Conservation (phyloP, 35 echinoderm and acorn worm genomes). For the Acanthaster planci region DNA sequence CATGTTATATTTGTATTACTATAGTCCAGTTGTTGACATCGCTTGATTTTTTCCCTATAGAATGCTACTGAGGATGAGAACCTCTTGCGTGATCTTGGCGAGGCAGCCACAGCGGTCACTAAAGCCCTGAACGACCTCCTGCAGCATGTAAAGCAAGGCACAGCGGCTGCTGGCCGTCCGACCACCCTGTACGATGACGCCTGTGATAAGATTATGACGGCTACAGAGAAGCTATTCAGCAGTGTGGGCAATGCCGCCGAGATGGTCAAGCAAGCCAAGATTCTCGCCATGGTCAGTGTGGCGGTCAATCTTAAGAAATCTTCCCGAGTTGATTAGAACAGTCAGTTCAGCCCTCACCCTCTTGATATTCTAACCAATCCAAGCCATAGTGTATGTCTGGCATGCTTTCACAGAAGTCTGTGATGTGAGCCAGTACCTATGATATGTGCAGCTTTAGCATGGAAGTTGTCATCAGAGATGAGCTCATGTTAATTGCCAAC, state of each 20-base stretch:
- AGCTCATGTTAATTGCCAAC: too few relatives aligned
- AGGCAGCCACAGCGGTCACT: conserved; percentile 84
- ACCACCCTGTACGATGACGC: conserved; percentile 77
- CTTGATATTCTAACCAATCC: too few relatives aligned
- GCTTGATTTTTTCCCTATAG: conserved; percentile 6
- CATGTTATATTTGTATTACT: too few relatives aligned
- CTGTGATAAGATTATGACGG: conserved; percentile 85
- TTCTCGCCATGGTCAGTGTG: conserved; percentile 86
- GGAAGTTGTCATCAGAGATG: too few relatives aligned
- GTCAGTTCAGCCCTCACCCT: too few relatives aligned
- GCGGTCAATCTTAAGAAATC: too few relatives aligned
- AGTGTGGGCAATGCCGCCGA: conserved; percentile 93
- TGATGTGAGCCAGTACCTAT: too few relatives aligned
- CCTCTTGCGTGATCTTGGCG: conserved; percentile 69
- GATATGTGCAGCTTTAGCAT: too few relatives aligned
- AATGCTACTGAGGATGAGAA: conserved; percentile 86
- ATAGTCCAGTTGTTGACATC: too few relatives aligned
- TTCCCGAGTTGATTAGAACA: too few relatives aligned
- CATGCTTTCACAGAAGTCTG: too few relatives aligned
- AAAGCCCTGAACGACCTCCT: conserved; percentile 91
- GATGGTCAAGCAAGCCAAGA: conserved; percentile 97
- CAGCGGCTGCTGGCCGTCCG: conserved; percentile 44
- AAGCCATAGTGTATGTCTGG: too few relatives aligned
- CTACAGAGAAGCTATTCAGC: conserved; percentile 87
- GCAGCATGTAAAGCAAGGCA: conserved; percentile 88